Percentiles rank a stretch among this genome's conserved stretches.
Evolutionary conservation across 1,140 invertebrate species (phyloP).

Genomic region (Leguminivora glycinivorella): DNA sequence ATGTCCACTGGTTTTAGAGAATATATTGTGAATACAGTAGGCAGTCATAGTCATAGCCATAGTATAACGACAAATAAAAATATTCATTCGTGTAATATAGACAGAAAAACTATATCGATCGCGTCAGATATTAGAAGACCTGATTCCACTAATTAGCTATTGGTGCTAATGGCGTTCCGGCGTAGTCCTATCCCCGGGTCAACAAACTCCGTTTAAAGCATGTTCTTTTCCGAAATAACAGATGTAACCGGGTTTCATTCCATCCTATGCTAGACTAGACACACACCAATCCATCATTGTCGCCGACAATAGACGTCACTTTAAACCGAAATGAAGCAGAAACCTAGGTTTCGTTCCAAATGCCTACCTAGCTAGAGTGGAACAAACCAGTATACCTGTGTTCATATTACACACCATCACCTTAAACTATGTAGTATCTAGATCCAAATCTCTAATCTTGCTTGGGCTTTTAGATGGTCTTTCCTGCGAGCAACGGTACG

Average conservation of each 20-base stretch:
- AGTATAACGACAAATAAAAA: too few species aligned
- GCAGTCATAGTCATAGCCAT: too few species aligned
- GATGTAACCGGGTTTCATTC: background rate
- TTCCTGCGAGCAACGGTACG: too few species aligned
- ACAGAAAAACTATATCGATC: too few species aligned
- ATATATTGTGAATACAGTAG: too few species aligned
- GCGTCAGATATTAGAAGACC: too few species aligned
- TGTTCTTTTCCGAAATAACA: background rate
- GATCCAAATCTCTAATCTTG: too few species aligned
- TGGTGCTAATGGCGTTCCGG: too few species aligned
- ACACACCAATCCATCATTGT: conserved; percentile 17
- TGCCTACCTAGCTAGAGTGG: background rate
- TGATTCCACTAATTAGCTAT: too few species aligned
- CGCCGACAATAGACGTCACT: conserved; percentile 24
- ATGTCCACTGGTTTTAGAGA: too few species aligned
- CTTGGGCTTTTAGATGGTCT: too few species aligned
- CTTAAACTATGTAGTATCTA: background rate
- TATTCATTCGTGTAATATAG: too few species aligned
- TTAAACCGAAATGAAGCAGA: conserved; percentile 28
- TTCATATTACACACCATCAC: background rate
- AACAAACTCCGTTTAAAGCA: background rate
- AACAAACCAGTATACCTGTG: background rate
- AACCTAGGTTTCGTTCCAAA: background rate
- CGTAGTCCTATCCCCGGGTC: background rate
- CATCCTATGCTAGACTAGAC: background rate